Conservation (phyloP, 2,888 invertebrate genomes). For the Eilema depressum region DNA sequence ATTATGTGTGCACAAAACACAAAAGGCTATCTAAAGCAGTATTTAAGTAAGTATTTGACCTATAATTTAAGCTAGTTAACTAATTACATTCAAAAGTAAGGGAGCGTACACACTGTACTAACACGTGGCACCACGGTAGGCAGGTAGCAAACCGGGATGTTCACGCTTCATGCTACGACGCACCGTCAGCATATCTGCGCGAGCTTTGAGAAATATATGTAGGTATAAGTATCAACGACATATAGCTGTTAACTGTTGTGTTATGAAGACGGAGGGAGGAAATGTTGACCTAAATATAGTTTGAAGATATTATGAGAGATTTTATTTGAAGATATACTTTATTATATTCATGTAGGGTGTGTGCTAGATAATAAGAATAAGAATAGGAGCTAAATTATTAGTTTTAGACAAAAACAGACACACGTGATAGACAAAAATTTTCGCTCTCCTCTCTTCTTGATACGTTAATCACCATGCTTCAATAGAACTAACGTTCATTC, state of each 20-base stretch:
- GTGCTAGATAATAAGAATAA: no score
- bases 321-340: background rate
- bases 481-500: no score
- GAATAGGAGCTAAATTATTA: no score
- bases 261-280: background rate
- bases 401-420: no score
- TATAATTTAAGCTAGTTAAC: background rate
- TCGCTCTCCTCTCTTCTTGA: no score
- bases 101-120: slow-evolving; percentile 27
- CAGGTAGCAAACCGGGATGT: slow-evolving; percentile 60
- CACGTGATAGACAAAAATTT: no score
- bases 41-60: background rate
- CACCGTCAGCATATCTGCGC: slow-evolving; percentile 57
- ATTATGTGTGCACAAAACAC: background rate
- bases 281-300: slow-evolving; percentile 6
- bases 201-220: slow-evolving; percentile 30
- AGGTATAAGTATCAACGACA: background rate
- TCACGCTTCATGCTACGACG: slow-evolving; percentile 63
- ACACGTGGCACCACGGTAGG: slow-evolving; percentile 18
- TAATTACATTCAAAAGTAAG: slow-evolving; percentile 34
- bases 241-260: slow-evolving; percentile 4
- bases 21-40: background rate
- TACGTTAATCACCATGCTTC: no score
- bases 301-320: background rate
- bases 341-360: background rate